Evolutionary conservation across 2,113 vertebrate genomes (phyloP).

Genomic region (Rhodinocichla rosea): DNA sequence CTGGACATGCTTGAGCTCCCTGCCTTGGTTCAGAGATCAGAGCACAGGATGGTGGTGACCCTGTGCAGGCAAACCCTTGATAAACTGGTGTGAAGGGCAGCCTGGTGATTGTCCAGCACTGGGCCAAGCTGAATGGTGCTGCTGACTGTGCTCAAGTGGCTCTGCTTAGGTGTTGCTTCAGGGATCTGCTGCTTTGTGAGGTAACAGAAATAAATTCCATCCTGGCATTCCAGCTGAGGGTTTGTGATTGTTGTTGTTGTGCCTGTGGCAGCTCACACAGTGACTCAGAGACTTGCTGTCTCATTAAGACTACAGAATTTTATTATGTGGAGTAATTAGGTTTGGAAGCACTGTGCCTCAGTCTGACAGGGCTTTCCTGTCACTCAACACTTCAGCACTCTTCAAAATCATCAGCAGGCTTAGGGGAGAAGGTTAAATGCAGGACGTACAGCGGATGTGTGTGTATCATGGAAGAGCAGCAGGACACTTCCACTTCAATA

Average conservation of each 20-base stretch:
- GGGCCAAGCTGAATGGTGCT: not conserved
- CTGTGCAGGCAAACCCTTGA: not conserved
- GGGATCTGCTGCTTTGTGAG: not conserved
- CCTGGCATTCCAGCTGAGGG: not conserved
- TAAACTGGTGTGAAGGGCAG: not conserved
- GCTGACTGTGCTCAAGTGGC: not conserved
- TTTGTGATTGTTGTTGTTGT: not conserved
- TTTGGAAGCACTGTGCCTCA: not conserved
- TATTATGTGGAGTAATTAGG: not conserved
- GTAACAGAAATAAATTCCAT: not conserved
- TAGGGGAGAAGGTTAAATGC: not conserved
- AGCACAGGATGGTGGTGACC: not conserved
- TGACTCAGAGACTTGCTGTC: not conserved
- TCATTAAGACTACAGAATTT: not conserved
- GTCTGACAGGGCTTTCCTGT: not conserved
- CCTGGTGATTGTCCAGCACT: not conserved
- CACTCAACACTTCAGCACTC: accelerated
- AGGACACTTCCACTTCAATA: not conserved
- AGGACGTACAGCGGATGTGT: not conserved
- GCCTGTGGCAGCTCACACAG: not conserved
- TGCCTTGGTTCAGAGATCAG: not conserved
- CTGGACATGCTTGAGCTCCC: not conserved
- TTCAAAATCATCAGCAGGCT: not conserved
- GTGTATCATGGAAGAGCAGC: not conserved
- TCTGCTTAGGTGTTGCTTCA: not conserved